A percentile compares a stretch with the other conserved stretches of the same genome.
phyloP scores from a whole-genome alignment of 2,888 invertebrate genomes.

The Campoplex capitator region DNA sequence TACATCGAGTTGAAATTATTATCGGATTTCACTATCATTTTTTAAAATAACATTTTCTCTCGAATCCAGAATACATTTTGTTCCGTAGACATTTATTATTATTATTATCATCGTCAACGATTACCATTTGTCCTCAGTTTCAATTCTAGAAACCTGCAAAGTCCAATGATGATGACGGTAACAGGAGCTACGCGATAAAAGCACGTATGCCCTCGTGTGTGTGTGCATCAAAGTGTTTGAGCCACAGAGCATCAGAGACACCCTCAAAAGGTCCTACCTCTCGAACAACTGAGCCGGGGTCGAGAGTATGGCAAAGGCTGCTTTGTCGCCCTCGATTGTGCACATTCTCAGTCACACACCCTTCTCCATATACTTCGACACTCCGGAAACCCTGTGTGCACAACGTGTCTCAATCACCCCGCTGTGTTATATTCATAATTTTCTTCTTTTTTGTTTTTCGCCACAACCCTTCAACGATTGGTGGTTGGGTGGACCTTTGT shows the following conservation, averaged over 20 bases:
- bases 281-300: constrained; percentile 24
- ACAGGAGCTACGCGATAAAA: constrained; percentile 27
- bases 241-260: constrained; percentile 17
- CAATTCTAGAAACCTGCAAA: background rate
- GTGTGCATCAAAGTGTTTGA: constrained; percentile 6
- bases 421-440: constrained; percentile 1
- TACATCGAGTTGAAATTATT: background rate
- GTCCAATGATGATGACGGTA: background rate
- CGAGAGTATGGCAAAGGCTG: constrained; percentile 21
- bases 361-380: constrained; percentile 12
- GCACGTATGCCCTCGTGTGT: background rate
- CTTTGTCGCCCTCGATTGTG: constrained; percentile 57
- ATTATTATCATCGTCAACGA: background rate
- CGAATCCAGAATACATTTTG: background rate
- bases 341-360: constrained; percentile 41
- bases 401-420: constrained; percentile 49
- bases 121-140: background rate
- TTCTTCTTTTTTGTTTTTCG: constrained; percentile 20
- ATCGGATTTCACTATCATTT: background rate
- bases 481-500: constrained; percentile 41
- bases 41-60: background rate
- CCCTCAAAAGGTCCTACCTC: constrained; percentile 58
- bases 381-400: constrained; percentile 31
- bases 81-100: background rate
- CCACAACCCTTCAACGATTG: constrained; percentile 24